These are phyloP conservation scores for Pseudococcus jackbeardsleyi DNA, from an alignment of 2,888 invertebrate genomes.

Conservation along the genomic window DNA sequence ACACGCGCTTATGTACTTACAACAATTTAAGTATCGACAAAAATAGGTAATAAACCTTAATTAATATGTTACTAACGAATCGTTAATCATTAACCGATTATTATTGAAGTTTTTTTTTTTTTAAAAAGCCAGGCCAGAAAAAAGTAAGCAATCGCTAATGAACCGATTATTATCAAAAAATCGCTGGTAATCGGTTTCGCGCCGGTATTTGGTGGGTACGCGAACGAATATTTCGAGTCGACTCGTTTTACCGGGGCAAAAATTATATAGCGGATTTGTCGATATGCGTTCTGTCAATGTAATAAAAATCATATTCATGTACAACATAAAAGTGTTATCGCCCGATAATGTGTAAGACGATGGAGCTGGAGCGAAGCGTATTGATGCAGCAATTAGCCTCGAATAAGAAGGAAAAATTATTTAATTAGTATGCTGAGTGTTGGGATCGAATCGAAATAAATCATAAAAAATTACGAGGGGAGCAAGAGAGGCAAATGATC, in stretches of 20 bases:
- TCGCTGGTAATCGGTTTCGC: slow-evolving; percentile 39
- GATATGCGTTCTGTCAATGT: slow-evolving; percentile 6
- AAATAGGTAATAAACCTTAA: slow-evolving; percentile 42
- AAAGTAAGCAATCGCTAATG: slow-evolving; percentile 43
- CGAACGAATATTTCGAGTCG: neutral
- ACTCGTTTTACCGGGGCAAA: slow-evolving; percentile 5
- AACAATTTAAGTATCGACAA: slow-evolving; percentile 35
- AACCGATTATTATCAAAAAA: slow-evolving; percentile 51
- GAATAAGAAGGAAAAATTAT: slow-evolving; percentile 3
- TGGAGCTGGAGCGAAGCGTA: neutral
- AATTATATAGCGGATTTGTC: slow-evolving; percentile 34
- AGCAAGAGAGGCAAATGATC: neutral
- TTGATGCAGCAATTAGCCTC: neutral
- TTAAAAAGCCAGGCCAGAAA: neutral
- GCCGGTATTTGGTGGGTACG: neutral
- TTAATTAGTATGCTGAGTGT: neutral
- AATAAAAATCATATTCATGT: neutral
- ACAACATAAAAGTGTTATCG: slow-evolving; percentile 1
- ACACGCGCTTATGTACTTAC: neutral
- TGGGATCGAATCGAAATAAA: neutral
- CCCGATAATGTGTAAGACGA: neutral
- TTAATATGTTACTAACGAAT: slow-evolving; percentile 43
- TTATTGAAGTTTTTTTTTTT: slow-evolving; percentile 18
- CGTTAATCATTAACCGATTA: slow-evolving; percentile 53
- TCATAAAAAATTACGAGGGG: neutral